Conservation (phyloP, 2,113 vertebrate genomes). For the Alethe diademata region DNA sequence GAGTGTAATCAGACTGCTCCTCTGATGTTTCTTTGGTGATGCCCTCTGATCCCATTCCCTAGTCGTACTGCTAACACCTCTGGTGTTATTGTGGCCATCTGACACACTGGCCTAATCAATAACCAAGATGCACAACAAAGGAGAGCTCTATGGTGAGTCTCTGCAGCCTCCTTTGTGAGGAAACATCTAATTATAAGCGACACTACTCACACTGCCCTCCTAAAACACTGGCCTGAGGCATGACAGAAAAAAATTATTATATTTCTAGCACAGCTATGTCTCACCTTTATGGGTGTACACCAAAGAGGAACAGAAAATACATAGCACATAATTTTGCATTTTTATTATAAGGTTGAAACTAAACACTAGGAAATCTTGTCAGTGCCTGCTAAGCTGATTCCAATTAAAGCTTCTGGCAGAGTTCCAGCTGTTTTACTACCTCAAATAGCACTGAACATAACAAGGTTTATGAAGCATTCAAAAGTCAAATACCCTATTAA, state of each 20-base stretch:
- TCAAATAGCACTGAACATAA: slow-evolving; percentile 81
- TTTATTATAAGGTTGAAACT: slow-evolving; percentile 80
- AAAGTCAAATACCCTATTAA: slow-evolving; percentile 87
- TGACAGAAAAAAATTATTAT: slow-evolving; percentile 41
- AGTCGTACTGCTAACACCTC: neutral
- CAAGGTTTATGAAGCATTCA: slow-evolving; percentile 88
- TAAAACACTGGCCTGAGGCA: slow-evolving; percentile 19
- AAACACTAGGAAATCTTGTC: slow-evolving; percentile 81
- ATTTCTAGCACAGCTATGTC: slow-evolving; percentile 46
- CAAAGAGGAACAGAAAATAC: slow-evolving; percentile 68
- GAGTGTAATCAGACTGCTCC: neutral
- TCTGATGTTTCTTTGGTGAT: neutral
- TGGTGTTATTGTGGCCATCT: neutral
- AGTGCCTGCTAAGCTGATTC: slow-evolving; percentile 82
- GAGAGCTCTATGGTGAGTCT: neutral
- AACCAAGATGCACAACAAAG: neutral
- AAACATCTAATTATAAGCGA: slow-evolving; percentile 19
- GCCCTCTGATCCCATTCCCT: neutral
- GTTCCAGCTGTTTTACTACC: slow-evolving; percentile 83
- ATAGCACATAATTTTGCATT: slow-evolving; percentile 76
- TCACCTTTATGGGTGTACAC: slow-evolving; percentile 70
- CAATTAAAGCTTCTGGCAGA: slow-evolving; percentile 83
- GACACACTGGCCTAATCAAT: neutral
- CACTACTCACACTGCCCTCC: neutral
- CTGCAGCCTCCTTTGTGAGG: neutral